Evolutionary conservation across 2,113 vertebrate genomes (phyloP).

Genomic region (Actenoides lindsayi): DNA sequence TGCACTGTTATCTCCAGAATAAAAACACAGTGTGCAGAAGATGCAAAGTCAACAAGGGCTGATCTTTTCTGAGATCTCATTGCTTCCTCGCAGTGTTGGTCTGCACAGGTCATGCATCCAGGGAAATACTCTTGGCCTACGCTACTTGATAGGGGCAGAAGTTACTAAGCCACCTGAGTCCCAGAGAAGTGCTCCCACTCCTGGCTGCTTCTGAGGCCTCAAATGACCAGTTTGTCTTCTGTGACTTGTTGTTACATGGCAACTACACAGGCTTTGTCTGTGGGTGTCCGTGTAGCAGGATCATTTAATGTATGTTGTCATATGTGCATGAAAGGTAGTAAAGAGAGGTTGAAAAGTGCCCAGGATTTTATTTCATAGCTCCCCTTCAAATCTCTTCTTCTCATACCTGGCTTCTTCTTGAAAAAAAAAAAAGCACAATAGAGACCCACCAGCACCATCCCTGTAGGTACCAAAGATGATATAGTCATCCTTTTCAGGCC

Average conservation of each 20-base stretch:
- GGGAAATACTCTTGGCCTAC: not conserved
- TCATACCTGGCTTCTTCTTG: not conserved
- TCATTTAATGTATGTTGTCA: not conserved
- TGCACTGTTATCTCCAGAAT: not conserved
- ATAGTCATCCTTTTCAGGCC: not conserved
- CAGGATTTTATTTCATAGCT: not conserved
- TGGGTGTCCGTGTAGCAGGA: not conserved
- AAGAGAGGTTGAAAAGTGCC: not conserved
- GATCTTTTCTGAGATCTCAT: slow-evolving; percentile 42
- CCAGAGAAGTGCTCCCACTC: not conserved
- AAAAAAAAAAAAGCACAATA: not conserved
- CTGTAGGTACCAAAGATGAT: not conserved
- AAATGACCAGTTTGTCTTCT: not conserved
- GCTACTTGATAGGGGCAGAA: not conserved
- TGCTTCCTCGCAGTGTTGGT: slow-evolving; percentile 17
- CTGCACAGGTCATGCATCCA: not conserved
- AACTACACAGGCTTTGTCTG: not conserved
- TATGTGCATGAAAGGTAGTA: not conserved
- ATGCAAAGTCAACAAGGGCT: not conserved
- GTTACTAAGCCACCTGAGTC: not conserved
- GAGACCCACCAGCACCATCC: not conserved
- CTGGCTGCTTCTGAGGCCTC: not conserved
- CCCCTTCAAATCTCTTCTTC: not conserved
- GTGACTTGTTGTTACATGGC: not conserved
- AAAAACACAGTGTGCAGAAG: slow-evolving; percentile 6